Evolutionary conservation across 37 sponge, comb jelly and placozoan genomes (phyloP).

Genomic region (Bolinopsis microptera): DNA sequence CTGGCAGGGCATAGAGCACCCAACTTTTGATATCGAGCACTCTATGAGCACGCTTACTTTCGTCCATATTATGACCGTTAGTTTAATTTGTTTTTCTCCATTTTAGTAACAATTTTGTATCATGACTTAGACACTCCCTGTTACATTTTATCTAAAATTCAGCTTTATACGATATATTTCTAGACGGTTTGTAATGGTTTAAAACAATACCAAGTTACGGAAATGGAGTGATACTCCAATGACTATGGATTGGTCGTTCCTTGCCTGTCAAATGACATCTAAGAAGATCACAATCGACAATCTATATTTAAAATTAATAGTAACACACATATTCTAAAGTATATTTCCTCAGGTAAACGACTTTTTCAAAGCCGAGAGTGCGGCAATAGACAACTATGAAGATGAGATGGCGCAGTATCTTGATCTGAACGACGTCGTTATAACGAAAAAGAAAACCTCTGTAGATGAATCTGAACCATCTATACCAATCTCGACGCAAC

Average conservation of each 20-base stretch:
- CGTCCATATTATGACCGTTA: conserved; percentile 27
- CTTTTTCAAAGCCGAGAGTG: neutral
- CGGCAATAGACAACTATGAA: conserved; percentile 15
- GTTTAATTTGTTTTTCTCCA: neutral
- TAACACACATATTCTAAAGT: too few species aligned
- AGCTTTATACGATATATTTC: too few species aligned
- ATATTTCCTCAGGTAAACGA: neutral
- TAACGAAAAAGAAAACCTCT: neutral
- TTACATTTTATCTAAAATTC: too few species aligned
- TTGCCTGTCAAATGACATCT: too few species aligned
- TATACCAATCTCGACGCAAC: neutral
- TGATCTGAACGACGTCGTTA: neutral
- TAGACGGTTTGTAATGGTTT: too few species aligned
- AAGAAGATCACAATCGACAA: too few species aligned
- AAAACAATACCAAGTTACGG: too few species aligned
- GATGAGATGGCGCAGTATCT: neutral
- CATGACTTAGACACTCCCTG: too few species aligned
- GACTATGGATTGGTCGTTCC: too few species aligned
- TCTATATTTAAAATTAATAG: too few species aligned
- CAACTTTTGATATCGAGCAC: conserved; percentile 55
- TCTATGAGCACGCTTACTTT: conserved; percentile 41
- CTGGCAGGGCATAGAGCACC: conserved; percentile 48
- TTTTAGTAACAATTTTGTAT: too few species aligned
- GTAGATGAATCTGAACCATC: neutral
- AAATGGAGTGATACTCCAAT: too few species aligned